These are phyloP conservation scores for Sarcophaga variegata DNA, from an alignment of 2,888 invertebrate genomes.

Conservation along the genomic window DNA sequence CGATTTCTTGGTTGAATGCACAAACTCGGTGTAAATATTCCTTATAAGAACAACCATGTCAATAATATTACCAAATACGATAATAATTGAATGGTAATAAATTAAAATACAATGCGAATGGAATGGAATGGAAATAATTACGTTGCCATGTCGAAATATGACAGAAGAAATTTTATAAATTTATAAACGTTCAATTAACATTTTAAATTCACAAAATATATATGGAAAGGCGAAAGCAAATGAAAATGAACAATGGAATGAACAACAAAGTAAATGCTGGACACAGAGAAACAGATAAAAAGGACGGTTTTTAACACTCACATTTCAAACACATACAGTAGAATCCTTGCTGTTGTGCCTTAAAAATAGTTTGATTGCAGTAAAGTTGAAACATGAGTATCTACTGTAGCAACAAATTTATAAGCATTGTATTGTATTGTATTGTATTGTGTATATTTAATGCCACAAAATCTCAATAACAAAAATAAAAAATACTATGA, in stretches of 20 bases:
- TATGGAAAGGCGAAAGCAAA: background rate
- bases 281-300: background rate
- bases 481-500: background rate
- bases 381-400: too few relatives aligned
- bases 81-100: background rate
- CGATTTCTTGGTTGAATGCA: background rate
- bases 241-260: background rate
- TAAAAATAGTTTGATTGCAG: too few relatives aligned
- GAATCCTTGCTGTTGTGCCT: too few relatives aligned
- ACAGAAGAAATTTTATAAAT: background rate
- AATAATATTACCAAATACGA: background rate
- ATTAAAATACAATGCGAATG: background rate
- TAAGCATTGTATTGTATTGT: too few relatives aligned
- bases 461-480: slow-evolving; percentile 33
- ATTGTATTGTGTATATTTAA: slow-evolving; percentile 2
- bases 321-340: too few relatives aligned
- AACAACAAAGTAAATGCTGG: background rate
- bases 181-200: slow-evolving; percentile 6
- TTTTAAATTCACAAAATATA: slow-evolving; percentile 12
- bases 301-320: too few relatives aligned
- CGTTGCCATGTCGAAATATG: background rate
- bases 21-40: too few relatives aligned
- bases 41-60: too few relatives aligned
- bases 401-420: too few relatives aligned
- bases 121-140: background rate